A percentile compares a stretch with the other conserved stretches of the same genome.
phyloP scores from a whole-genome alignment of 2,797 vertebrate genomes.

The Eutrigla gurnardus region DNA sequence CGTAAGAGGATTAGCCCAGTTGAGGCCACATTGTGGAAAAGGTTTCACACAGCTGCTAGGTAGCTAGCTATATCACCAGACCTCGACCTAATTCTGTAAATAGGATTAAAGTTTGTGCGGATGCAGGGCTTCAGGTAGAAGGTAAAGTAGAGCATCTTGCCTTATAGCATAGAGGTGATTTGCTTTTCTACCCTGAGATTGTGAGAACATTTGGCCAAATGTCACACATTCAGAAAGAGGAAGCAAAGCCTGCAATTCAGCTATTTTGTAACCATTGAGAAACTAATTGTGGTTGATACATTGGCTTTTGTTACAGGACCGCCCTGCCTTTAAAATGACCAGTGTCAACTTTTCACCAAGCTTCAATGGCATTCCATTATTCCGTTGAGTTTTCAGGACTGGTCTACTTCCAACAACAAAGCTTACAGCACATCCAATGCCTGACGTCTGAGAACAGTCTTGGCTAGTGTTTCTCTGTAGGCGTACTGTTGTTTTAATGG shows the following conservation, averaged over 20 bases:
- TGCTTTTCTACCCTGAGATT: not conserved
- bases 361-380: constrained; percentile 31
- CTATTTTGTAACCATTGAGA: constrained; percentile 39
- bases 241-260: constrained; percentile 52
- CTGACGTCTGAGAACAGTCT: constrained; percentile 56
- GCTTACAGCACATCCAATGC: constrained; percentile 54
- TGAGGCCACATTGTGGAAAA: constrained; percentile 60
- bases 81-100: constrained; percentile 65
- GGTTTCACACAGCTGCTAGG: constrained; percentile 60
- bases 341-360: not conserved
- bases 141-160: constrained; percentile 49
- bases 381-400: constrained; percentile 49
- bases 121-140: constrained; percentile 36
- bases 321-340: constrained; percentile 9
- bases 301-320: not conserved
- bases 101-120: constrained; percentile 76
- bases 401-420: constrained; percentile 64
- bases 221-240: constrained; percentile 17
- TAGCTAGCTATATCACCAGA: constrained; percentile 41
- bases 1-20: constrained; percentile 79
- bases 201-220: not conserved
- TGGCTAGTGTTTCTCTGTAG: constrained; percentile 69
- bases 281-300: constrained; percentile 18
- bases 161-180: not conserved
- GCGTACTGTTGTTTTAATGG: constrained; percentile 75